These are phyloP conservation scores for Meteorus cinctellus DNA, from an alignment of 2,888 invertebrate species.

Conservation along the genomic window DNA sequence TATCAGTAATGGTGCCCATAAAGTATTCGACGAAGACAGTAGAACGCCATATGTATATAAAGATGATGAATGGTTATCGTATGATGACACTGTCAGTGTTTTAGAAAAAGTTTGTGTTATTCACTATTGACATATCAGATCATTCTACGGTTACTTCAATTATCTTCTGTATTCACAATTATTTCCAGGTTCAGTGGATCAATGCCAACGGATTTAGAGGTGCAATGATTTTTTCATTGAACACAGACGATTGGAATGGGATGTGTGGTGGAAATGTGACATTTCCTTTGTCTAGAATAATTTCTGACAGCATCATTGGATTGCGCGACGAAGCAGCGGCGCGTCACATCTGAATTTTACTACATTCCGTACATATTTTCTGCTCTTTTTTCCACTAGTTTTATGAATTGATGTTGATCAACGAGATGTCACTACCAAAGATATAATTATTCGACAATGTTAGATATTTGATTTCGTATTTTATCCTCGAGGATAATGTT, in stretches of 20 bases:
- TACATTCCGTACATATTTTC: no score
- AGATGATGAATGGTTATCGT: conserved; percentile 87
- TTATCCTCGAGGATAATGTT: not conserved
- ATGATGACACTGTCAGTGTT: conserved; percentile 83
- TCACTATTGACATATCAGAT: not conserved
- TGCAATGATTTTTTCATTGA: conserved; percentile 89
- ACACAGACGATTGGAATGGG: conserved; percentile 84
- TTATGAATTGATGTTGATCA: not conserved
- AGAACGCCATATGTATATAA: conserved; percentile 86
- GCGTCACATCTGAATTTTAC: not conserved
- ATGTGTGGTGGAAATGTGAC: conserved; percentile 73
- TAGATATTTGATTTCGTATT: not conserved
- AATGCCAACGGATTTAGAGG: conserved; percentile 81
- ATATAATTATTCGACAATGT: not conserved
- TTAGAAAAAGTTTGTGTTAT: conserved; percentile 77
- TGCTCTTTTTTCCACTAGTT: not conserved
- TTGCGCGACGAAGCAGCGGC: not conserved
- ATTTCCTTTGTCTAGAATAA: conserved; percentile 72
- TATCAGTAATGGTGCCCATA: conserved; percentile 75
- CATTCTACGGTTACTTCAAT: not conserved
- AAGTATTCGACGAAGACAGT: conserved; percentile 80
- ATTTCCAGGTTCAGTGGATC: conserved; percentile 77
- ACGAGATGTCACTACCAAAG: not conserved
- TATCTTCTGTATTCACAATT: conserved; percentile 26
- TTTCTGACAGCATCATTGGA: conserved; percentile 39